These are phyloP conservation scores for Bagarius yarrelli DNA, from an alignment of 2,113 vertebrate species.

Conservation along the genomic window DNA sequence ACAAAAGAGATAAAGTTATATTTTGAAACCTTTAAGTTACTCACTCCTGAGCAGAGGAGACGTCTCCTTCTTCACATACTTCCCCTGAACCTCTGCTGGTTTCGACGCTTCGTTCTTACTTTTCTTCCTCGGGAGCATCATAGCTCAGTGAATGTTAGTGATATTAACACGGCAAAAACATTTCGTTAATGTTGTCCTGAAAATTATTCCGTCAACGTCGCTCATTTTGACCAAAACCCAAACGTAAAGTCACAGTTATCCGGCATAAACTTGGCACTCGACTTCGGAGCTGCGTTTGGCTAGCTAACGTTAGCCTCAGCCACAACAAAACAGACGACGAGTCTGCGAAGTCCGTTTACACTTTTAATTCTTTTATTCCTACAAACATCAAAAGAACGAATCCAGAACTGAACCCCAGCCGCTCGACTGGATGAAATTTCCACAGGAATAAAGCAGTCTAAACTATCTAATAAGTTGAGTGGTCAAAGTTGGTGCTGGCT, in stretches of 20 bases:
- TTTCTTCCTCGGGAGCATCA: slow-evolving; percentile 93
- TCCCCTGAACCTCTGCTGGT: slow-evolving; percentile 93
- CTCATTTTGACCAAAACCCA: slow-evolving; percentile 9
- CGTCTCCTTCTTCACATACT: slow-evolving; percentile 98
- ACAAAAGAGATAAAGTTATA: neutral
- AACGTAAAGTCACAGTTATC: slow-evolving; percentile 41
- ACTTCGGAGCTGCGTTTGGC: neutral
- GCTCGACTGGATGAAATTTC: no score
- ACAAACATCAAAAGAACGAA: neutral
- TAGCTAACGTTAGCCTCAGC: slow-evolving; percentile 28
- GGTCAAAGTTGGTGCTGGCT: slow-evolving; percentile 12
- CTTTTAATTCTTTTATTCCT: neutral
- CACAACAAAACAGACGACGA: slow-evolving; percentile 16
- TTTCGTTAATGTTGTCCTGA: slow-evolving; percentile 47
- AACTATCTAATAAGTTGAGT: neutral
- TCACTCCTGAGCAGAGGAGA: slow-evolving; percentile 93
- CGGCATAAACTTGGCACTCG: slow-evolving; percentile 10
- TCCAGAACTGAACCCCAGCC: neutral
- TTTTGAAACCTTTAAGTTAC: slow-evolving; percentile 51
- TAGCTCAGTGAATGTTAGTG: slow-evolving; percentile 64
- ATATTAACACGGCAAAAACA: slow-evolving; percentile 57
- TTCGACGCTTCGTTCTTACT: slow-evolving; percentile 93
- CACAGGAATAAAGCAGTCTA: neutral
- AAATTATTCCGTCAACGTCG: slow-evolving; percentile 15
- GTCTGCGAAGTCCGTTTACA: neutral